A percentile compares a stretch with the other conserved stretches of the same genome.
Evolutionary conservation across 1,140 invertebrate species (phyloP).

Genomic region (Cydia pomonella): DNA sequence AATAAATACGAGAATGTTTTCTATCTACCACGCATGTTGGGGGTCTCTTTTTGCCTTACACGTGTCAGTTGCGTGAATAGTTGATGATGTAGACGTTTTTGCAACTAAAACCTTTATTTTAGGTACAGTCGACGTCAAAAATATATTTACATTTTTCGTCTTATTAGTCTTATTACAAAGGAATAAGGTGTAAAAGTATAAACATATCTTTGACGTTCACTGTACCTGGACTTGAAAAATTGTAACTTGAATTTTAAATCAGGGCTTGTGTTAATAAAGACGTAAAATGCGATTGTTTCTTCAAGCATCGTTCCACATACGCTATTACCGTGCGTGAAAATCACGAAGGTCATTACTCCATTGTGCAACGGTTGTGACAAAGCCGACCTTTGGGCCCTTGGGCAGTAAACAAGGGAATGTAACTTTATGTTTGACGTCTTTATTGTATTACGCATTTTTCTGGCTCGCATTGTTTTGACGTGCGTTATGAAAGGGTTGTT

Average conservation of each 20-base stretch:
- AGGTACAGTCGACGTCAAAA: too few relatives aligned
- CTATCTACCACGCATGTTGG: too few relatives aligned
- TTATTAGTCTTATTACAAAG: too few relatives aligned
- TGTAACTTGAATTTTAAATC: neutral
- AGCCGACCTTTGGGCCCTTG: slow-evolving; percentile 27
- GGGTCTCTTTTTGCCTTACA: too few relatives aligned
- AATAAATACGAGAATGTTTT: too few relatives aligned
- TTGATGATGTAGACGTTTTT: too few relatives aligned
- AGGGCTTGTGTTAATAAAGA: neutral
- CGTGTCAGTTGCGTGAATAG: too few relatives aligned
- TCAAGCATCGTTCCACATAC: neutral
- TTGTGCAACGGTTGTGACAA: slow-evolving; percentile 27
- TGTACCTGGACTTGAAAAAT: neutral
- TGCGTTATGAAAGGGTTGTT: neutral
- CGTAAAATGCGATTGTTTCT: slow-evolving; percentile 17
- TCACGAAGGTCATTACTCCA: slow-evolving; percentile 26
- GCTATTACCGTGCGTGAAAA: slow-evolving; percentile 22
- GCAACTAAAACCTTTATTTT: too few relatives aligned
- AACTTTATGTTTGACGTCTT: slow-evolving; percentile 5
- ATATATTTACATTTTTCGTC: too few relatives aligned
- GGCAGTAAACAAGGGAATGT: slow-evolving; percentile 2
- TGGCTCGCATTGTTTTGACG: slow-evolving; percentile 21
- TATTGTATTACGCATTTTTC: slow-evolving; percentile 26
- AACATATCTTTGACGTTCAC: too few relatives aligned
- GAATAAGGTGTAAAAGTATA: too few relatives aligned